These are phyloP conservation scores for Augochlorella aurata DNA, from an alignment of 2,888 invertebrate genomes.

Conservation along the genomic window DNA sequence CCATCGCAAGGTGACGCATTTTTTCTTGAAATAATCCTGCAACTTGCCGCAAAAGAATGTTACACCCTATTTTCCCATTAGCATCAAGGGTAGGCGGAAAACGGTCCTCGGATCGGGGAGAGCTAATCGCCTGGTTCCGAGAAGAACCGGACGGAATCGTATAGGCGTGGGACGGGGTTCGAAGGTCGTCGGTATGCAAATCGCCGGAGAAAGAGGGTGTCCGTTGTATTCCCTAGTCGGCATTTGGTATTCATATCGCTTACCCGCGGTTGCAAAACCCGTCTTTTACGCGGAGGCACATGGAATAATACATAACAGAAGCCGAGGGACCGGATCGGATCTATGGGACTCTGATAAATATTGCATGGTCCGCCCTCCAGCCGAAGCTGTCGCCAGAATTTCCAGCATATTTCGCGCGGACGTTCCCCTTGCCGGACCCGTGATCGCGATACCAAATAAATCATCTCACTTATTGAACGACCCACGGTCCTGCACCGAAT, in stretches of 20 bases:
- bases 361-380: constrained; percentile 42
- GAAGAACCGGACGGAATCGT: background rate
- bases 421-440: background rate
- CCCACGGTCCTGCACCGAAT: background rate
- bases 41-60: too few species aligned
- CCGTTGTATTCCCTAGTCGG: constrained; percentile 24
- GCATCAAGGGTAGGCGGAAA: too few species aligned
- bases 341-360: constrained; percentile 56
- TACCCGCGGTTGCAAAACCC: constrained; percentile 65
- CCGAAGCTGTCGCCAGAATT: constrained; percentile 19
- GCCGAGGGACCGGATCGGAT: constrained; percentile 28
- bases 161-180: constrained; percentile 6
- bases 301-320: constrained; percentile 67
- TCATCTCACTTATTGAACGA: constrained; percentile 14
- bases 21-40: background rate
- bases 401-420: constrained; percentile 46
- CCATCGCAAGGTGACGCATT: background rate
- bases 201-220: constrained; percentile 2
- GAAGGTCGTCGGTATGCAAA: constrained; percentile 36
- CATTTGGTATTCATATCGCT: constrained; percentile 76
- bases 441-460: constrained; percentile 4
- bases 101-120: background rate
- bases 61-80: too few species aligned
- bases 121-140: background rate
- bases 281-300: constrained; percentile 65